Conservation (phyloP, 2,888 invertebrate genomes). For the Latrodectus elegans region DNA sequence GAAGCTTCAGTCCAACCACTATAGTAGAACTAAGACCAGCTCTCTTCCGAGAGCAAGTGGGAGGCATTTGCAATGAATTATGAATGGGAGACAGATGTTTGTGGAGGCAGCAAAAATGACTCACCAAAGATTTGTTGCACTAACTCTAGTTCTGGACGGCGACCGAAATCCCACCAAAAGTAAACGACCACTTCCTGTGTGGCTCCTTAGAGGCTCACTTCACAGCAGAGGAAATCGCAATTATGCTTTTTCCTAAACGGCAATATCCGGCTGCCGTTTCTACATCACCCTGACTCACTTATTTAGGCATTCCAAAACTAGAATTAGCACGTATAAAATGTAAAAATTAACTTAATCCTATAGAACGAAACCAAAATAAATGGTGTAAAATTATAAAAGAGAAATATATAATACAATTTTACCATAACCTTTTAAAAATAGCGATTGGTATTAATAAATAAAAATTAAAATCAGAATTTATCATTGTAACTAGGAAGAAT, state of each 20-base stretch:
- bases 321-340: too few relatives aligned
- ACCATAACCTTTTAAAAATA: background rate
- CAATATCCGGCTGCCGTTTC: constrained; percentile 48
- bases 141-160: background rate
- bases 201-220: constrained; percentile 28
- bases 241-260: constrained; percentile 46
- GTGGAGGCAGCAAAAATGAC: constrained; percentile 29
- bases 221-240: constrained; percentile 61
- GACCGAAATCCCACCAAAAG: constrained; percentile 44
- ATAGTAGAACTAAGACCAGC: constrained; percentile 9
- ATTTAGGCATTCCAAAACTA: background rate
- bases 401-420: background rate
- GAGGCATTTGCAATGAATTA: constrained; percentile 48
- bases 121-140: background rate
- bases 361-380: too few relatives aligned
- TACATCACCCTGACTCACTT: constrained; percentile 7
- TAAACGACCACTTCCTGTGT: constrained; percentile 66
- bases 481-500: background rate
- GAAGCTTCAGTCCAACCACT: constrained; percentile 4
- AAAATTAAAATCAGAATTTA: background rate
- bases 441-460: background rate
- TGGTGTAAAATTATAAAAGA: too few relatives aligned
- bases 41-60: constrained; percentile 30
- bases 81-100: constrained; percentile 64
- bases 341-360: too few relatives aligned